Percentiles rank a stretch among this genome's conserved stretches.
Conservation (phyloP, 2,113 vertebrate genomes). For the Microcebus griseorufus region DNA sequence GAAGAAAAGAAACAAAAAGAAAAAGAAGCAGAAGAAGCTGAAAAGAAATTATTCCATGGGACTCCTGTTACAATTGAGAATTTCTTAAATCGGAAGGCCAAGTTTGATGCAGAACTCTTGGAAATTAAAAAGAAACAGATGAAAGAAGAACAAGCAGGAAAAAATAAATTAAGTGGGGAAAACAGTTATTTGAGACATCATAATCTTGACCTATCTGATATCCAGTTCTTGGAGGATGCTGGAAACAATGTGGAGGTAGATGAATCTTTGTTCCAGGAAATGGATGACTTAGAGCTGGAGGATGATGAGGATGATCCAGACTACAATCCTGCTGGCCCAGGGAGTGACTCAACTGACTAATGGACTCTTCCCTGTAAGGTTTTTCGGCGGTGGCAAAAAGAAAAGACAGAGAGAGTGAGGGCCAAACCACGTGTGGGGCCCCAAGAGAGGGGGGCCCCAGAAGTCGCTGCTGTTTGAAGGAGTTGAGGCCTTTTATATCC, state of each 20-base stretch:
- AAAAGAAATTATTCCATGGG: constrained; percentile 93
- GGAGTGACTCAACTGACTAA: constrained; percentile 86
- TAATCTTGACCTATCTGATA: constrained; percentile 98
- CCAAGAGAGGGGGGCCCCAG: too few species aligned
- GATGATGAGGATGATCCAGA: constrained; percentile 96
- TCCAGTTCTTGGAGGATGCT: constrained; percentile 97
- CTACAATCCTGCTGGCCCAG: constrained; percentile 92
- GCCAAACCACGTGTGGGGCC: too few species aligned
- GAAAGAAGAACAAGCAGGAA: constrained; percentile 95
- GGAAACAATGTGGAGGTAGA: constrained; percentile 98
- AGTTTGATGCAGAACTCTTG: constrained; percentile 92
- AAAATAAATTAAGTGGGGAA: constrained; percentile 96
- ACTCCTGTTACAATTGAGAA: constrained; percentile 98
- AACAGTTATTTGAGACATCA: constrained; percentile 98
- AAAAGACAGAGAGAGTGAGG: too few species aligned
- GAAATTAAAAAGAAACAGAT: constrained; percentile 93
- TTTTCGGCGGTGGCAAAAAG: too few species aligned
- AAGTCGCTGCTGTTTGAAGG: too few species aligned
- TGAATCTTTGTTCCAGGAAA: constrained; percentile 98
- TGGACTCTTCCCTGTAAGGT: background rate
- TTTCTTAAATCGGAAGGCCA: constrained; percentile 96
- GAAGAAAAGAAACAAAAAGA: too few species aligned
- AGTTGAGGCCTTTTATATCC: too few species aligned
- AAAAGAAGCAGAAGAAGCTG: too few species aligned
- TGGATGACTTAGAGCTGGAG: constrained; percentile 96